Evolutionary conservation across 37 sponge, comb jelly and placozoan genomes (phyloP), one percentile per base, ranked within the genome.

Genomic region (Hormiphora californensis): DNA sequence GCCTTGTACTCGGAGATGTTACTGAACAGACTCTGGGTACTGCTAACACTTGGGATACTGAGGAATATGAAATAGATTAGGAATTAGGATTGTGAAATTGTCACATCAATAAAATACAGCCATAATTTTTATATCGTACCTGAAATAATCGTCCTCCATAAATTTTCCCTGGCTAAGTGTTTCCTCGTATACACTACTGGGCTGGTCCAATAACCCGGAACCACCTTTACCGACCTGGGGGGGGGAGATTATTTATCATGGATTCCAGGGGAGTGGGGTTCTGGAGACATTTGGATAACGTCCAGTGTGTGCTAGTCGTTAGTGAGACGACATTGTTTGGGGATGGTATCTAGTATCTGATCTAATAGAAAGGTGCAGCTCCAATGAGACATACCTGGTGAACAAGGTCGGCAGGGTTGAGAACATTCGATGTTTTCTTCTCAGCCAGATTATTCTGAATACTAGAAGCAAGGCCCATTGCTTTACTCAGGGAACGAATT

Each of bases 91-190:
- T 15, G 51, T 8, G 51, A 12, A 46, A 46, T 46, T 39, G 15
- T 65, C 32, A 35, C 67, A 36, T 7, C 12, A 65, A 65, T 65
- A 65, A 17, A 36, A 35, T 8, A 36, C 67, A 7, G 31, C 67
- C 67, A 65, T 65, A 31, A 65, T 36, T 39, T 39, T 21, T 17
- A n/a, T n/a, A n/a, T 46, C 67, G 15, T 65, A 65, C 67, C 67
- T 65, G 17, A 34, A 65, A 65, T 65, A 65, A 17, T 65, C 67
- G 38, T 65, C 67, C 17, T 65, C 67, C 67, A 65, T 65, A 31
- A 65, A 65, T 39, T 39, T 21, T 17, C 67, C 67, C 67, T 65
- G 67, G 17, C 67, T 65, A 19, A 65, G 38, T 3, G 67, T 65
- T 65, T 65, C 67, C 28, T 65, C 67, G 37, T 65, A 65, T 36